Evolutionary conservation across 2,888 invertebrate species (phyloP), one percentile per base, ranked within the genome.

Genomic region (Willowsia nigromaculata): DNA sequence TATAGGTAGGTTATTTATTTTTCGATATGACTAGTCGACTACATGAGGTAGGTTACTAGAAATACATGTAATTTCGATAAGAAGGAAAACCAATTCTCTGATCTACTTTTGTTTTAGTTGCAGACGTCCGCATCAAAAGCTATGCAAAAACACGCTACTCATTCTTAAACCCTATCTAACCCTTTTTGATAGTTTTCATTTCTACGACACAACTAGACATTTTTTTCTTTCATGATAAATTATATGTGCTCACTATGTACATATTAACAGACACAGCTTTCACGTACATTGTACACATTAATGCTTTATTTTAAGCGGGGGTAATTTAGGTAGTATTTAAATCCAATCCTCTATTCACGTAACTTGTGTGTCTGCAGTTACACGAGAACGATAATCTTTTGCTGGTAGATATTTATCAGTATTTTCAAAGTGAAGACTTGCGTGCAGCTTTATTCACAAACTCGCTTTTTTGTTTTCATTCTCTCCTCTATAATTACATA

Each of bases 31-130:
- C 13, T 53, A 76, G 56, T 25, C 7, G 25, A n/a, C n/a, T 25
- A 9, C 56, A 25, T 25, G 22, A 78, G 33, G 56, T 50, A 68
- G 22, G 76, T 59, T 59, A 18, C 30, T 25, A 27, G 11, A 59
- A 59, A 76, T 50, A 78, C 37, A 56, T 33, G 56, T 33, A 47
- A 78, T 33, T 68, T 84, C 56, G 83, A 71, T 84, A 47, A 84
- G n/a, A n/a, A n/a, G 83, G 83, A 84, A 84, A 81, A 81, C 56
- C 59, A 40, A 59, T 62, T 62, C 43, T 22, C 47, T 84, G 83
- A 71, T 71, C 83, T 84, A 84, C 71, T 84, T 62, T 22, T 15
- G n/a, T 76, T 71, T 53, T 53, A 53, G 22, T 53, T 2, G 37
- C 25, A 62, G 62, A 62, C 68, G 68, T 68, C 7, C 71, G 18